Conservation (phyloP, 2,888 invertebrate genomes). For the Desoria tigrina region DNA sequence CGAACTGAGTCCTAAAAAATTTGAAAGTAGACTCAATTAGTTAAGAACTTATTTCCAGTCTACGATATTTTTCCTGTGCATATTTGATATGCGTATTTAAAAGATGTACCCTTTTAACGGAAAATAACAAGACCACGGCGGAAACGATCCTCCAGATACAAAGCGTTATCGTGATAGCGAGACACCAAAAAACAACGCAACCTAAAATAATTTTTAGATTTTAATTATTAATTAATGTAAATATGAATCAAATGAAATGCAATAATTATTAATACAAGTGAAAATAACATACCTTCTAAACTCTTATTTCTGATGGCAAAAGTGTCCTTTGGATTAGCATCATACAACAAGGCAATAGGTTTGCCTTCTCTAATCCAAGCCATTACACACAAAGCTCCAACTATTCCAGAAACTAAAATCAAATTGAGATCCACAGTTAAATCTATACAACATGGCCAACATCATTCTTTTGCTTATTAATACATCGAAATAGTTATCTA, state of each 20-base stretch:
- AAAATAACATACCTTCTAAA: constrained; percentile 2
- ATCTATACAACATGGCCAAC: no score
- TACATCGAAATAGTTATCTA: no score
- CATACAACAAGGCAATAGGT: constrained; percentile 3
- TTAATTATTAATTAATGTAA: no score
- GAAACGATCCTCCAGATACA: constrained; percentile 17
- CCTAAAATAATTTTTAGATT: constrained; percentile 5
- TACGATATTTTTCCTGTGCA: no score
- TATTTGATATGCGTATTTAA: no score
- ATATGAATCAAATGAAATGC: not conserved
- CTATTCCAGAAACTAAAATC: constrained; percentile 7
- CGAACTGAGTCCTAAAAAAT: not conserved
- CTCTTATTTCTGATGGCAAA: not conserved
- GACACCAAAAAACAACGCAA: constrained; percentile 13
- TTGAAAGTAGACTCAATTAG: not conserved
- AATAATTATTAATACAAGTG: not conserved
- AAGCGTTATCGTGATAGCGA: not conserved
- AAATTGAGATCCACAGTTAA: not conserved
- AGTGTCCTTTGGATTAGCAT: not conserved
- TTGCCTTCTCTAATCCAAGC: constrained; percentile 10
- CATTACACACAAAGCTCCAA: constrained; percentile 1
- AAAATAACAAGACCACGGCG: not conserved
- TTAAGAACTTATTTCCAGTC: not conserved
- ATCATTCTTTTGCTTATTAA: not conserved
- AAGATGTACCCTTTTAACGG: constrained; percentile 11